Percentiles rank a stretch among this genome's conserved stretches.
phyloP scores from a whole-genome alignment of 2,888 invertebrate genomes.

The Ditylenchus weischeri region DNA sequence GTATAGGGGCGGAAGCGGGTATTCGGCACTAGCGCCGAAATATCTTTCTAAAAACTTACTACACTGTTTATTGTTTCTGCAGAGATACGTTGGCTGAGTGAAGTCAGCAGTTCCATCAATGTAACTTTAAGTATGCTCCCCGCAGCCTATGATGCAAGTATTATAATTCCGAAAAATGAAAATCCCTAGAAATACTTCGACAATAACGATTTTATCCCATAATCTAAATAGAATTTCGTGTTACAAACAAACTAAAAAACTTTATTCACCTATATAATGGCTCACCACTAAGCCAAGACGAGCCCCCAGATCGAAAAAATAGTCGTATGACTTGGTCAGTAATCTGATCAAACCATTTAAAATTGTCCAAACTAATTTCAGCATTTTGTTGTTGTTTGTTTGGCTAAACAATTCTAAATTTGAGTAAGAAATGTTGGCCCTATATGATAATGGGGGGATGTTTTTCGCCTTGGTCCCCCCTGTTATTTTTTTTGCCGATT shows the following conservation, averaged over 20 bases:
- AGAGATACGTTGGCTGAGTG: neutral
- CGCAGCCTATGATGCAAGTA: neutral
- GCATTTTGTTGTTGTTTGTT: neutral
- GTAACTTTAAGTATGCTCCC: neutral
- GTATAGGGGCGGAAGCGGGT: too few species aligned
- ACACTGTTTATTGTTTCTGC: neutral
- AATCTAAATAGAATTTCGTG: neutral
- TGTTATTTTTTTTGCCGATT: too few species aligned
- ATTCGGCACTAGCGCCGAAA: too few species aligned
- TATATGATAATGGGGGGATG: too few species aligned
- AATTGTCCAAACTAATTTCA: neutral
- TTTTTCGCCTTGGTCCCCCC: too few species aligned
- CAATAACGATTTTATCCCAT: slow-evolving; percentile 1
- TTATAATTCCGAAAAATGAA: neutral
- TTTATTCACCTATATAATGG: neutral
- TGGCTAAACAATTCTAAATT: neutral
- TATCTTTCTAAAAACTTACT: neutral
- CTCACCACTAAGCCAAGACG: neutral
- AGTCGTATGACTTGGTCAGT: neutral
- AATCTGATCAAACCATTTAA: neutral
- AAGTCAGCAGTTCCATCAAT: slow-evolving; percentile 4
- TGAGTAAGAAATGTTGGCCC: neutral
- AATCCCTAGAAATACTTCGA: neutral
- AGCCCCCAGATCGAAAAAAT: slow-evolving; percentile 9
- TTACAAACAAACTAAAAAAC: neutral